phyloP scores from a whole-genome alignment of 2,113 vertebrate genomes.

The Sclerurus mexicanus region DNA sequence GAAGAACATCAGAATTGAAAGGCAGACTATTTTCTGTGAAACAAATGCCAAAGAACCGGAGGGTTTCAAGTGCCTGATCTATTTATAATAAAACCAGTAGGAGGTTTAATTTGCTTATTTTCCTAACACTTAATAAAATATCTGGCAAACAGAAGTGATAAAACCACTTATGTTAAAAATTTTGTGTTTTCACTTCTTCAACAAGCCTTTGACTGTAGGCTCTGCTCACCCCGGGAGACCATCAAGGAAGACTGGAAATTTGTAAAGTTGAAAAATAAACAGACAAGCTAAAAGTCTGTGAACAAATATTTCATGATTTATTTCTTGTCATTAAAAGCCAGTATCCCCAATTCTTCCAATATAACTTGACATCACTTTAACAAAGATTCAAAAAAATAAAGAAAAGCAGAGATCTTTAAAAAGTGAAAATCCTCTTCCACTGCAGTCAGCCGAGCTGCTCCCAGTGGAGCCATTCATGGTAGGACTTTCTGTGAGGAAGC shows the following conservation, averaged over 20 bases:
- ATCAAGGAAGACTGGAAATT: neutral
- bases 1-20: neutral
- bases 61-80: neutral
- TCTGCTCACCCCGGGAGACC: neutral
- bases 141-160: slow-evolving; percentile 30
- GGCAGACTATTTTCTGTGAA: neutral
- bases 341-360: neutral
- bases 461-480: neutral
- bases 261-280: neutral
- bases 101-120: slow-evolving; percentile 38
- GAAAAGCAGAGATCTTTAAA: neutral
- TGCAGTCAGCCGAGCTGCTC: neutral
- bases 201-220: neutral
- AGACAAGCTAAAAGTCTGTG: neutral
- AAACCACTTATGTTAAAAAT: slow-evolving; percentile 22
- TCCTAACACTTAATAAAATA: slow-evolving; percentile 46
- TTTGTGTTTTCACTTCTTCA: neutral
- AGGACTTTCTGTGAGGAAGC: neutral
- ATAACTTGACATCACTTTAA: neutral
- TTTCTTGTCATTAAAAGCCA: neutral
- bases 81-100: slow-evolving; percentile 29
- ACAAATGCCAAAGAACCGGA: neutral
- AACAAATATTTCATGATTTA: neutral
- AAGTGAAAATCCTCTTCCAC: neutral
- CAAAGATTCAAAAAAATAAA: neutral